Evolutionary conservation across 2,888 invertebrate genomes (phyloP).

Genomic region (Stenurella melanura): DNA sequence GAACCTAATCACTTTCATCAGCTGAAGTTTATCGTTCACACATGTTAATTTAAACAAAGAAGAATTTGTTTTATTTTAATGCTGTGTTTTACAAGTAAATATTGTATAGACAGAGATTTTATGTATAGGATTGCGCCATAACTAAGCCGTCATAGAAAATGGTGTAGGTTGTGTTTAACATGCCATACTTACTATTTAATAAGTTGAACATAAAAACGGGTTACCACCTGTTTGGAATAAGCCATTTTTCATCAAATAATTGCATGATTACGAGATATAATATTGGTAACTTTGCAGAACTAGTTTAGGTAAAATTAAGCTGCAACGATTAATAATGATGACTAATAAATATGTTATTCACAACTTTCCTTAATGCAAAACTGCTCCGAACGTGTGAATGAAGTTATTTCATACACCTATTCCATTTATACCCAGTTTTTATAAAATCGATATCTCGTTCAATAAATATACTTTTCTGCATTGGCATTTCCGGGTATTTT

Average conservation of each 20-base stretch:
- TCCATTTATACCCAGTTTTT: background rate
- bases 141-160: constrained; percentile 28
- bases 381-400: constrained; percentile 13
- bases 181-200: constrained; percentile 48
- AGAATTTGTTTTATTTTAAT: constrained; percentile 29
- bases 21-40: constrained; percentile 33
- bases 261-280: constrained; percentile 11
- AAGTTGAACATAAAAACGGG: constrained; percentile 48
- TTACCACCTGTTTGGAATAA: constrained; percentile 52
- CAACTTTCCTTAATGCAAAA: background rate
- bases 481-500: constrained; percentile 5
- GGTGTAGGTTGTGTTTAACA: constrained; percentile 51
- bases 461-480: constrained; percentile 7
- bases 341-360: background rate
- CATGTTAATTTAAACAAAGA: constrained; percentile 36
- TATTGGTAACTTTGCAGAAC: constrained; percentile 7
- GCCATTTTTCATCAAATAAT: constrained; percentile 20
- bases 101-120: constrained; percentile 30
- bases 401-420: constrained; percentile 1
- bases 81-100: constrained; percentile 23
- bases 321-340: background rate
- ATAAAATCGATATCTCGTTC: constrained; percentile 3
- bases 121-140: constrained; percentile 29
- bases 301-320: background rate
- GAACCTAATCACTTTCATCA: constrained; percentile 27